Evolutionary conservation across 2,113 vertebrate genomes (phyloP).

Genomic region (Mustela lutreola): DNA sequence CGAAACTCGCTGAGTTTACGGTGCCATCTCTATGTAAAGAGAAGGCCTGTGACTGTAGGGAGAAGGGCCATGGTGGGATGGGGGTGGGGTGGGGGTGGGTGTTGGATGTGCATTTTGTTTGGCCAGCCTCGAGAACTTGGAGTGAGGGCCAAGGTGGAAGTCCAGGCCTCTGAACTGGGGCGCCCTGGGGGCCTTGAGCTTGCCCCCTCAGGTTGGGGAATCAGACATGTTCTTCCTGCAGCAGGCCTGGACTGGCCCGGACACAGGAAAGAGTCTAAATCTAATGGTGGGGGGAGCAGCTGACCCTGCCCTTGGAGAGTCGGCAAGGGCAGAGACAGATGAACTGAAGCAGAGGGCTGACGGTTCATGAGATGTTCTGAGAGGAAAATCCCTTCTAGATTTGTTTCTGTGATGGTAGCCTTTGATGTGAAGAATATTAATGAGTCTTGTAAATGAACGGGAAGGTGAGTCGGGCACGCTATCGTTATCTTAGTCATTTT

Average conservation of each 20-base stretch:
- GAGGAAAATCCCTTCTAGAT: background rate
- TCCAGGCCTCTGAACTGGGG: background rate
- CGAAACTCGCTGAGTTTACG: background rate
- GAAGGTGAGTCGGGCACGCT: background rate
- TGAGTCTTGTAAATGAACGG: background rate
- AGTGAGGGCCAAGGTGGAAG: background rate
- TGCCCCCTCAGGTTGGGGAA: background rate
- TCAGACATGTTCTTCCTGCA: background rate
- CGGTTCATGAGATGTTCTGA: background rate
- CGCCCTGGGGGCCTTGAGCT: background rate
- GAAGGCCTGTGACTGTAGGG: background rate
- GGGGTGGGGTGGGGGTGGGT: background rate
- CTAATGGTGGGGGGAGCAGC: background rate
- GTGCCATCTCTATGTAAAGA: background rate
- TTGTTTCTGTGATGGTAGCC: background rate
- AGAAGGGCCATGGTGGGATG: background rate
- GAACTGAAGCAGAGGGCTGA: background rate
- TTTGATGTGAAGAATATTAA: slow-evolving; percentile 23
- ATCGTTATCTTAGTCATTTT: slow-evolving; percentile 3
- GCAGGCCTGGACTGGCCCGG: background rate
- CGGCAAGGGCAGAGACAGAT: background rate
- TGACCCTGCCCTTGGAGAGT: background rate
- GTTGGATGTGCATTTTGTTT: background rate
- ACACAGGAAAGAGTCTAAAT: background rate
- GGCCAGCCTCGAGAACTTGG: background rate